Percentiles rank a stretch among this genome's conserved stretches.
These are phyloP conservation scores for Asobara japonica DNA, from an alignment of 1,140 invertebrate genomes.

Conservation along the genomic window DNA sequence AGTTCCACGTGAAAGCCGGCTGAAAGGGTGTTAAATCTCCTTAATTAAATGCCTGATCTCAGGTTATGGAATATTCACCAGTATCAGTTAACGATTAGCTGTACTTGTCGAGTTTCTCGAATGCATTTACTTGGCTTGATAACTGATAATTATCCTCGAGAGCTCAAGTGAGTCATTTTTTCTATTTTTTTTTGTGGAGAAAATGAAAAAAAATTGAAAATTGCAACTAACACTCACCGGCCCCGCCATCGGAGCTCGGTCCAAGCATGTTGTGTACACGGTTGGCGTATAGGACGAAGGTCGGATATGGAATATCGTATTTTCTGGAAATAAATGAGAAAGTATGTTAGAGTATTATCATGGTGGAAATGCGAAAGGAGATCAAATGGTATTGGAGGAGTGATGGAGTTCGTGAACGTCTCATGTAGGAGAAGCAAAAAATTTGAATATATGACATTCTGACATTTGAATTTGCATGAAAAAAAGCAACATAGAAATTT, in stretches of 20 bases:
- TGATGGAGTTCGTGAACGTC: too few relatives aligned
- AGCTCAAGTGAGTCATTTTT: conserved; percentile 3
- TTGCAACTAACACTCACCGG: conserved; percentile 72
- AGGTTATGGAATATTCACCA: not conserved
- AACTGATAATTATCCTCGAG: not conserved
- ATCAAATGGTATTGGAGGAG: too few relatives aligned
- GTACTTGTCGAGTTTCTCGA: not conserved
- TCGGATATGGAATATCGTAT: conserved; percentile 94
- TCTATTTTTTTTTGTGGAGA: not conserved
- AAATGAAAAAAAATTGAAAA: conserved; percentile 32
- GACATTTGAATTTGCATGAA: too few relatives aligned
- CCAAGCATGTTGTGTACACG: conserved; percentile 93
- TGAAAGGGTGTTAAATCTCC: too few relatives aligned
- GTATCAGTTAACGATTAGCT: not conserved
- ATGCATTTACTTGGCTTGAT: too few relatives aligned
- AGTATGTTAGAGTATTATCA: not conserved
- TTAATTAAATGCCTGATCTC: too few relatives aligned
- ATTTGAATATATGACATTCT: too few relatives aligned
- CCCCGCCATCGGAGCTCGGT: conserved; percentile 85
- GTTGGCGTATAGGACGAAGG: conserved; percentile 93
- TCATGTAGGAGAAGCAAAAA: too few relatives aligned
- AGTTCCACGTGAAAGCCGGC: too few relatives aligned
- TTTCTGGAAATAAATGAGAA: conserved; percentile 69
- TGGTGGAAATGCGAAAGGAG: not conserved
- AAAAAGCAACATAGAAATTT: too few relatives aligned